phyloP scores from a whole-genome alignment of 2,113 vertebrate genomes.

The Ivindomyrus marchei region DNA sequence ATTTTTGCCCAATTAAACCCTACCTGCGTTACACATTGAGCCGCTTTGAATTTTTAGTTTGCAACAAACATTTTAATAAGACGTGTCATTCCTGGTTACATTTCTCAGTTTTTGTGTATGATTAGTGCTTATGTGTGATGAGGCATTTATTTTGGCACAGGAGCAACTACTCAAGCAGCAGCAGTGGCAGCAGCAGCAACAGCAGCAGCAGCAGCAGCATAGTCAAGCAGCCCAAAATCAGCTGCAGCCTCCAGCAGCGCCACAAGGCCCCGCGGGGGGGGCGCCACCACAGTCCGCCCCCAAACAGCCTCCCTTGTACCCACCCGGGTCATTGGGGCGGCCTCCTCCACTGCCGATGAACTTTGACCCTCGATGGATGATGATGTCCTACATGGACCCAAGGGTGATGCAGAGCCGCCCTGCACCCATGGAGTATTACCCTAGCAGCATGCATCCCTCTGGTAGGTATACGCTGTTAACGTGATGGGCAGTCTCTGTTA shows the following conservation, averaged over 20 bases:
- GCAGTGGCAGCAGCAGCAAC: slow-evolving; percentile 50
- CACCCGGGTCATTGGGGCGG: slow-evolving; percentile 71
- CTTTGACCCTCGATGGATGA: slow-evolving; percentile 93
- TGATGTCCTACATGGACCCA: slow-evolving; percentile 88
- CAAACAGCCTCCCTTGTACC: slow-evolving; percentile 65
- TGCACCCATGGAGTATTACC: slow-evolving; percentile 78
- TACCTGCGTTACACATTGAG: background rate
- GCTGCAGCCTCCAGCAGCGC: slow-evolving; percentile 59
- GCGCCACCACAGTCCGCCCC: slow-evolving; percentile 55
- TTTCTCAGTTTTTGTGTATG: background rate
- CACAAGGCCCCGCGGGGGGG: slow-evolving; percentile 54
- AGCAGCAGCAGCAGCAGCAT: slow-evolving; percentile 59
- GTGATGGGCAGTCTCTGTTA: background rate
- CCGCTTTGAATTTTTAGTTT: background rate
- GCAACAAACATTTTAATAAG: background rate
- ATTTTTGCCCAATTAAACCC: background rate
- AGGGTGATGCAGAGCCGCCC: slow-evolving; percentile 83
- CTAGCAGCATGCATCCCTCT: slow-evolving; percentile 76
- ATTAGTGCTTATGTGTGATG: background rate
- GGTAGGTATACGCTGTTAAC: slow-evolving; percentile 52
- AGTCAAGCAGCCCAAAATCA: slow-evolving; percentile 58
- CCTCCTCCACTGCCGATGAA: slow-evolving; percentile 78
- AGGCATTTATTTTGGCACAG: slow-evolving; percentile 38
- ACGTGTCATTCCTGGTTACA: background rate
- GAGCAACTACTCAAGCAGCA: slow-evolving; percentile 78